Base-by-base conservation (phyloP, 1,140 invertebrate genomes). In the Drosophila busckii region DNA sequence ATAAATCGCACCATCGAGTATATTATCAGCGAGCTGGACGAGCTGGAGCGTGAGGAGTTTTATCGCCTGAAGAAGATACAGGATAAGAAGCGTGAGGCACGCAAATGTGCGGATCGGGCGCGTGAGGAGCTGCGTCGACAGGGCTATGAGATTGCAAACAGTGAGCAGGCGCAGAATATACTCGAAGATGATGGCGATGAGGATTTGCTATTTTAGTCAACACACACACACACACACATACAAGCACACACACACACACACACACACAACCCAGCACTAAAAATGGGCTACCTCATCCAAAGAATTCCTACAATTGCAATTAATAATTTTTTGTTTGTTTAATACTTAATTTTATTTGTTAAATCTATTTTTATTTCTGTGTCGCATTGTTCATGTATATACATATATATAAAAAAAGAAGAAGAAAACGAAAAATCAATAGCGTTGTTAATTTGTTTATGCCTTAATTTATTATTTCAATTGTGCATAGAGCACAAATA, bases 41-140 rank as follows among this genome's bases (percentile, higher is more conserved):
- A 99, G 88, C 89, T 98, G 70, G 98, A 99, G 89, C 92, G 98
- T 89, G 98, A 99, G 90, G 98, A 99, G 87, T 99, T 99, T 89
- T 99, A 98, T 89, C 93, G 97, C 49, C 89, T 99, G 70, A 99
- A 99, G 90, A 99, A 87, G 32, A 78, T 87, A 13, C 84, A 87
- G 71, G 90, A 91, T 54, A 91, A 91, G 83, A 91, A 91, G 86
- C 91, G 91, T 60, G 92, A 92, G 68, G 88, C 89, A 1, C 87
- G 90, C 69, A 89, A 89, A 19, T 90, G 90, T 59, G 89, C 89
- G 0, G 93, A 94, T 70, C 89, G 88, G 7, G 8, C 41, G 1
- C 75, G 90, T 42, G 87, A 87, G 34, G 88, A 87, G 61, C 60
- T 90, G 62, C 88, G 90, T 19, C 89, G 89, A 4, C 85, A 88